phyloP scores from a whole-genome alignment of 30 jellyfish, hydroid and myxozoan species.

The Aurelia sp. region DNA sequence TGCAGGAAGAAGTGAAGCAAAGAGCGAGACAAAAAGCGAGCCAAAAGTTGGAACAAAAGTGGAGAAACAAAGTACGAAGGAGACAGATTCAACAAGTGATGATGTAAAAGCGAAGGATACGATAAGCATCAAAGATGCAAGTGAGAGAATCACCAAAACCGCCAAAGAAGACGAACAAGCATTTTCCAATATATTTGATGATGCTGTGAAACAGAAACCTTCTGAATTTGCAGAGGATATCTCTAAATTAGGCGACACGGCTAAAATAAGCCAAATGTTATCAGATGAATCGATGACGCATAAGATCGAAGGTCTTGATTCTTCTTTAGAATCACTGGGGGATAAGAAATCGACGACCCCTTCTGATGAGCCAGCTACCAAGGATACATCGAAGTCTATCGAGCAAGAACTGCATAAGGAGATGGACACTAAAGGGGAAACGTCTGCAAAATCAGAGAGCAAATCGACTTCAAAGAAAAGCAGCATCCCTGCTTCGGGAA shows the following conservation, averaged over 20 bases:
- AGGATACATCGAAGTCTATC: slow-evolving; percentile 1
- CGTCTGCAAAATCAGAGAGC: slow-evolving; percentile 1
- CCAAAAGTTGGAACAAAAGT: background rate
- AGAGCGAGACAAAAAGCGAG: slow-evolving; percentile 10
- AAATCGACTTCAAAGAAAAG: slow-evolving; percentile 67
- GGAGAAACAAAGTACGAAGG: slow-evolving; percentile 20
- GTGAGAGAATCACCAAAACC: slow-evolving; percentile 2
- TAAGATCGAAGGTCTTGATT: slow-evolving; percentile 23
- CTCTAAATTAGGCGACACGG: slow-evolving; percentile 47
- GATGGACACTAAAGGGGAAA: slow-evolving; percentile 9
- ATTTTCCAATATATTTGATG: slow-evolving; percentile 49
- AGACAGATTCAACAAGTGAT: background rate
- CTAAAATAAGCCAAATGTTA: slow-evolving; percentile 47
- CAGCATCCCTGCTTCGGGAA: slow-evolving; percentile 75
- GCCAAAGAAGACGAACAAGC: slow-evolving; percentile 77
- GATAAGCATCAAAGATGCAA: background rate
- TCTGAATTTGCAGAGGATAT: slow-evolving; percentile 87
- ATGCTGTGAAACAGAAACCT: slow-evolving; percentile 45
- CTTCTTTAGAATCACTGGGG: slow-evolving; percentile 24
- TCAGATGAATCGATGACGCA: slow-evolving; percentile 79
- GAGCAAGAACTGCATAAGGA: slow-evolving; percentile 56
- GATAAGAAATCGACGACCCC: slow-evolving; percentile 13
- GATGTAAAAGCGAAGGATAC: background rate
- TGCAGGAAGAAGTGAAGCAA: background rate
- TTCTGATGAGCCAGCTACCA: slow-evolving; percentile 6